phyloP scores from a whole-genome alignment of 2,888 invertebrate species.

The Mythimna ferrago region DNA sequence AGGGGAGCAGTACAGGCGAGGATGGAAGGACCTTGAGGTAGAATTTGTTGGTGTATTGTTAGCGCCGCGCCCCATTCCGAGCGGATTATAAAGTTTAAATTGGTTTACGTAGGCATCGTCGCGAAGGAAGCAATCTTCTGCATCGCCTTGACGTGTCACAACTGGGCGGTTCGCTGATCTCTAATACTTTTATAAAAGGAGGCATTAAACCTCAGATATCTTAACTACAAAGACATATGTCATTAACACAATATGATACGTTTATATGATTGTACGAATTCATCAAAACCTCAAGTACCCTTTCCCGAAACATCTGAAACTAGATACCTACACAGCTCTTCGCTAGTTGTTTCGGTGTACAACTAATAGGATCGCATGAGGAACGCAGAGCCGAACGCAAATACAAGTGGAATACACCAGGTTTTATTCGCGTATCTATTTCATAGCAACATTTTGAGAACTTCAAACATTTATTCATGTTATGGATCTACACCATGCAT shows the following conservation, averaged over 20 bases:
- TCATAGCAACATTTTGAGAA: not conserved
- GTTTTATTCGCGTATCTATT: not conserved
- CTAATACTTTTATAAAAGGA: conserved; percentile 8
- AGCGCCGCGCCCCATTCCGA: conserved; percentile 56
- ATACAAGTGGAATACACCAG: conserved; percentile 14
- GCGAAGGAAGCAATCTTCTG: conserved; percentile 56
- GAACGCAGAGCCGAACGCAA: conserved; percentile 5
- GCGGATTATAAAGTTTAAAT: conserved; percentile 74
- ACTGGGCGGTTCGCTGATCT: conserved; percentile 16
- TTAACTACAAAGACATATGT: not conserved
- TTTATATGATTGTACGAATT: not conserved
- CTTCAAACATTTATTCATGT: conserved; percentile 9
- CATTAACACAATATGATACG: no score
- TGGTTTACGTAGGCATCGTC: conserved; percentile 67
- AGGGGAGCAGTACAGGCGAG: conserved; percentile 39
- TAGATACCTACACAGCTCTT: not conserved
- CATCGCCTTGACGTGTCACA: conserved; percentile 44
- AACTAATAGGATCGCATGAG: not conserved
- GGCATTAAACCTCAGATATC: not conserved
- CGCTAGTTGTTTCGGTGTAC: conserved; percentile 16
- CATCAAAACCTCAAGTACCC: not conserved
- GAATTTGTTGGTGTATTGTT: conserved; percentile 67
- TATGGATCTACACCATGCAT: no score
- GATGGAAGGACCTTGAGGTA: conserved; percentile 54
- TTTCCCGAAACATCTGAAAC: not conserved